Evolutionary conservation across 2,113 vertebrate species (phyloP).

Genomic region (Callionymus lyra): DNA sequence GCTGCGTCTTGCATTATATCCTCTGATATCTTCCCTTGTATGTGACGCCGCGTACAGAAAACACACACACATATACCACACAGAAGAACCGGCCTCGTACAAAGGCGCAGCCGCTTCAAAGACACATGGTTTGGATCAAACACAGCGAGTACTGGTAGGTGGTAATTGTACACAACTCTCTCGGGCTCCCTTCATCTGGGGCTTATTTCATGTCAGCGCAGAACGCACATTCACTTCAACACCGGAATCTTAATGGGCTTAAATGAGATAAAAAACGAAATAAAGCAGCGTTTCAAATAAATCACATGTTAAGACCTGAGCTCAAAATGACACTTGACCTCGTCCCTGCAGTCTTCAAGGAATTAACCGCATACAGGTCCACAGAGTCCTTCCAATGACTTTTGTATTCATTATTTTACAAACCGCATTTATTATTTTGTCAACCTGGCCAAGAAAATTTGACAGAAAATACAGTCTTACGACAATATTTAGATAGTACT

Average conservation of each 20-base stretch:
- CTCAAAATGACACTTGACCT: constrained; percentile 28
- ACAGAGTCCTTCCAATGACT: too few species aligned
- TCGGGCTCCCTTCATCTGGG: constrained; percentile 50
- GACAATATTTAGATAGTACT: too few species aligned
- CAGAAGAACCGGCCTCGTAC: constrained; percentile 45
- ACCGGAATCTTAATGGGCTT: constrained; percentile 51
- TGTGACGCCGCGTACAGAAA: too few species aligned
- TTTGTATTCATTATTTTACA: too few species aligned
- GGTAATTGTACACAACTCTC: constrained; percentile 47
- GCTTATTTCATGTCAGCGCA: constrained; percentile 57
- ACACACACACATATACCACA: too few species aligned
- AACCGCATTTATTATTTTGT: too few species aligned
- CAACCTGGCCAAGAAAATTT: too few species aligned
- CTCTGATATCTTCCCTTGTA: too few species aligned
- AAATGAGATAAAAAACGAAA: constrained; percentile 56
- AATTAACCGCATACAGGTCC: neutral
- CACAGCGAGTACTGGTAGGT: constrained; percentile 38
- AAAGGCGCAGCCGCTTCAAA: constrained; percentile 55
- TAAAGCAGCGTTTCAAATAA: constrained; percentile 42
- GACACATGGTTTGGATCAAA: constrained; percentile 48
- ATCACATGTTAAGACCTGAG: constrained; percentile 30
- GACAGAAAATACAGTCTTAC: too few species aligned
- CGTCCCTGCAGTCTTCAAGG: constrained; percentile 19
- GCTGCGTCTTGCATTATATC: too few species aligned
- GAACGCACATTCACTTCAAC: constrained; percentile 44